phyloP scores from a whole-genome alignment of 2,797 vertebrate species.

The Mionectes olivaceus region DNA sequence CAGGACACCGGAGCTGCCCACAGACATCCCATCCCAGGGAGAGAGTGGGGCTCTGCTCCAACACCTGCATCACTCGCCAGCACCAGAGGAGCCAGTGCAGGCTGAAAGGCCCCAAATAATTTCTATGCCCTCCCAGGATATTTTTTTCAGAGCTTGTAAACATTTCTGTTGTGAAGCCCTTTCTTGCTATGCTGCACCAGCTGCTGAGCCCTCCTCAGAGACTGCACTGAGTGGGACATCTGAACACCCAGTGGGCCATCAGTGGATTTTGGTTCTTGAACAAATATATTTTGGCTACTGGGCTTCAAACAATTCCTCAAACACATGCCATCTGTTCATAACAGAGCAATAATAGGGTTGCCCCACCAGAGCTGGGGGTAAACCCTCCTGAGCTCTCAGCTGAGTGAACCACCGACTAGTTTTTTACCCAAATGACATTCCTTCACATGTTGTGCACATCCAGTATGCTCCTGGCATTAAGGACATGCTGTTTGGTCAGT shows the following conservation, averaged over 20 bases:
- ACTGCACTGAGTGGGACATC: accelerated
- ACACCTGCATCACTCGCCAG: background rate
- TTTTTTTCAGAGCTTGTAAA: background rate
- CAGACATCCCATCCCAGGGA: background rate
- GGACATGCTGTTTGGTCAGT: background rate
- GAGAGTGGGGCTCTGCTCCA: background rate
- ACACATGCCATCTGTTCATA: background rate
- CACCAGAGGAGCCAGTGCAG: background rate
- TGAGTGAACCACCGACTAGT: background rate
- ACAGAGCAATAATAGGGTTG: background rate
- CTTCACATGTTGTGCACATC: accelerated
- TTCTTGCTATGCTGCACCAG: background rate
- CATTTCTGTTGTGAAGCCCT: background rate
- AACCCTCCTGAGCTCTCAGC: background rate
- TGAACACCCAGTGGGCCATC: background rate
- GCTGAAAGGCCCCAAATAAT: background rate
- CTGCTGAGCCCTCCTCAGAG: background rate
- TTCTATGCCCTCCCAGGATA: background rate
- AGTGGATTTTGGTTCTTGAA: background rate
- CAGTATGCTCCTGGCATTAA: background rate
- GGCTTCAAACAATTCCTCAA: background rate
- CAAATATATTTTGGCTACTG: background rate
- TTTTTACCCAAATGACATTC: background rate
- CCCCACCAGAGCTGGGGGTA: background rate
- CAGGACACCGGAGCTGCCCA: background rate